A percentile compares a stretch with the other conserved stretches of the same genome.
Conservation (phyloP, 2,888 invertebrate species). For the Keiferia lycopersicella region DNA sequence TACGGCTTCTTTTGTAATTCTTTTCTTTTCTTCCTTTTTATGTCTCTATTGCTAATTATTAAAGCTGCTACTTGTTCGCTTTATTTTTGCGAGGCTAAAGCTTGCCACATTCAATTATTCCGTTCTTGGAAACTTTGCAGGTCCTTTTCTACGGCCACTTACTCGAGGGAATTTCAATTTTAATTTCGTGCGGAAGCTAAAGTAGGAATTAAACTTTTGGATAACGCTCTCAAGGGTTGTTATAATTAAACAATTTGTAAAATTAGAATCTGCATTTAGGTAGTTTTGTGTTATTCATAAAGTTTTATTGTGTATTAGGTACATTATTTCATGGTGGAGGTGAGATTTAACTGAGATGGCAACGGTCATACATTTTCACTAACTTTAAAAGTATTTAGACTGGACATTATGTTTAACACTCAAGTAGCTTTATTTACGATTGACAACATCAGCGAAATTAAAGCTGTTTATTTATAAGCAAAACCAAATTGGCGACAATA, state of each 20-base stretch:
- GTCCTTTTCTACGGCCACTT: neutral
- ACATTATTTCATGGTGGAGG: neutral
- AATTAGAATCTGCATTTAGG: neutral
- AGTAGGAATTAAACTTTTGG: slow-evolving; percentile 2
- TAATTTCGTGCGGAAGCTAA: neutral
- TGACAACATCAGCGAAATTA: too few species aligned
- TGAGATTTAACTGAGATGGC: too few species aligned
- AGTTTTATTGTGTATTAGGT: neutral
- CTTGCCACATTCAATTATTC: slow-evolving; percentile 7
- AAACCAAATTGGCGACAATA: too few species aligned
- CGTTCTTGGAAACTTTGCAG: neutral
- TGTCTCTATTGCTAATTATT: slow-evolving; percentile 13
- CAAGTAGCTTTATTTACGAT: too few species aligned
- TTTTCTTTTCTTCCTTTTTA: slow-evolving; percentile 7
- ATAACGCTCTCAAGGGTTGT: neutral
- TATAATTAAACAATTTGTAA: slow-evolving; percentile 8
- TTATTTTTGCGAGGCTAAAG: neutral
- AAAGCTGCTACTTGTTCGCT: neutral
- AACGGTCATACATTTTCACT: too few species aligned
- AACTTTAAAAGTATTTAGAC: too few species aligned
- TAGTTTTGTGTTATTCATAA: neutral
- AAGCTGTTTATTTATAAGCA: too few species aligned
- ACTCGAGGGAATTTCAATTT: slow-evolving; percentile 7
- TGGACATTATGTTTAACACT: too few species aligned
- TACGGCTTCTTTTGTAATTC: slow-evolving; percentile 6